A percentile compares a stretch with the other conserved stretches of the same genome.
phyloP scores from a whole-genome alignment of 2,113 vertebrate genomes.

The Falcunculus frontatus region DNA sequence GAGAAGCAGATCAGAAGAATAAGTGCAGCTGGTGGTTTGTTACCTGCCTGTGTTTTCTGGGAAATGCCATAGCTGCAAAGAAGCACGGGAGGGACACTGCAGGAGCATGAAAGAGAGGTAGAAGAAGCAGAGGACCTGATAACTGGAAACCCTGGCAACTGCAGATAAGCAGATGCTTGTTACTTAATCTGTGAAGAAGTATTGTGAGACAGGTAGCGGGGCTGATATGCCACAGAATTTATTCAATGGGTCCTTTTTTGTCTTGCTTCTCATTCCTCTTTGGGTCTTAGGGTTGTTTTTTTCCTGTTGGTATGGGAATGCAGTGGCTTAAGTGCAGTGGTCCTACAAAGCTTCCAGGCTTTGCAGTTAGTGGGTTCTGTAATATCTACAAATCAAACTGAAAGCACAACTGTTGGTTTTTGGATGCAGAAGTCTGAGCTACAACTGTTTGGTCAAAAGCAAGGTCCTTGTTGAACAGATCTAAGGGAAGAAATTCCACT shows the following conservation, averaged over 20 bases:
- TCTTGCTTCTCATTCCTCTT: not conserved
- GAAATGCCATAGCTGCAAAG: not conserved
- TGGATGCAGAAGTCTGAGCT: not conserved
- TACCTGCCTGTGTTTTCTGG: not conserved
- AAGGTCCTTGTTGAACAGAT: not conserved
- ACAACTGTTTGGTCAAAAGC: not conserved
- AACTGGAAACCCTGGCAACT: not conserved
- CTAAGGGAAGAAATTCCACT: not conserved
- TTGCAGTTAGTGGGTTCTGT: not conserved
- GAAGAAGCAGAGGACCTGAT: not conserved
- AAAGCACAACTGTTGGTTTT: not conserved
- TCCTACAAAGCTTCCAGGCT: not conserved
- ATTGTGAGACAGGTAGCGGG: not conserved
- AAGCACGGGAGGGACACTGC: rapidly evolving
- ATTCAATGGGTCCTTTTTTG: not conserved
- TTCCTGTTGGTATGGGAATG: not conserved
- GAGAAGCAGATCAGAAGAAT: not conserved
- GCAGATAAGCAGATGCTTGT: not conserved
- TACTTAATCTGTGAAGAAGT: not conserved
- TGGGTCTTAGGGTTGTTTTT: not conserved
- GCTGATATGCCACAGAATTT: not conserved
- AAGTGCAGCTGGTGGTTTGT: not conserved
- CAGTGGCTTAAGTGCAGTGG: not conserved
- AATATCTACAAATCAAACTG: not conserved
- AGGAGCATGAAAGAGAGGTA: not conserved